Evolutionary conservation across 2,113 vertebrate species (phyloP).

Genomic region (Phrynosoma blainvillii): DNA sequence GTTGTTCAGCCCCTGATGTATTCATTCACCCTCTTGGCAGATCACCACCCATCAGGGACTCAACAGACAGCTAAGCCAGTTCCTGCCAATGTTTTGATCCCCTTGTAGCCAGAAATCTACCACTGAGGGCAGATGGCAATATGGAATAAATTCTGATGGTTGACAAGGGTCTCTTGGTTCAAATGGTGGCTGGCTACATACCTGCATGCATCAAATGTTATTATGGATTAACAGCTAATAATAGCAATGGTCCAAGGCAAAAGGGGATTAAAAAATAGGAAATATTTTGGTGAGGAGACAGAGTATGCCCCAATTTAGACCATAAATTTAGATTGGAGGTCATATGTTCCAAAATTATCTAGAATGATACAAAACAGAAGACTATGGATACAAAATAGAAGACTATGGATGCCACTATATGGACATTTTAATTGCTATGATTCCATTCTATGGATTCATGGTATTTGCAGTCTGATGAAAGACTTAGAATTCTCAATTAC

Average conservation of each 20-base stretch:
- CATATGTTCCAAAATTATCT: too few relatives aligned
- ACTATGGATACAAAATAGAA: too few relatives aligned
- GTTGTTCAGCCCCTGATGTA: background rate
- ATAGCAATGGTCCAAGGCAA: background rate
- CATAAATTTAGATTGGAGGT: too few relatives aligned
- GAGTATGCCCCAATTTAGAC: too few relatives aligned
- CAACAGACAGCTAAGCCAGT: background rate
- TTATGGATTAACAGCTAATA: background rate
- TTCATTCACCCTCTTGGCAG: slow-evolving; percentile 18
- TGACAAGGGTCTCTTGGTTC: slow-evolving; percentile 2
- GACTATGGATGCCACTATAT: too few relatives aligned
- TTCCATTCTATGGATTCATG: too few relatives aligned
- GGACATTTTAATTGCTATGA: too few relatives aligned
- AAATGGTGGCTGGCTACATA: background rate
- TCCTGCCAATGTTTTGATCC: slow-evolving; percentile 7
- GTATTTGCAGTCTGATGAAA: too few relatives aligned
- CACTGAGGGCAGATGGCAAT: slow-evolving; percentile 16
- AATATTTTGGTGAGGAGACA: background rate
- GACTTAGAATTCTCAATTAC: too few relatives aligned
- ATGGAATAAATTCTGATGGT: slow-evolving; percentile 9
- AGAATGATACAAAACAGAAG: too few relatives aligned
- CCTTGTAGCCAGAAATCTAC: slow-evolving; percentile 1
- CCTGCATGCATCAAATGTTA: too few relatives aligned
- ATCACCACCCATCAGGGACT: slow-evolving; percentile 9
- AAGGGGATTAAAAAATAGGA: too few relatives aligned